A percentile compares a stretch with the other conserved stretches of the same genome.
These are phyloP conservation scores for Leptestheria dahalacensis DNA, from an alignment of 1,140 invertebrate genomes.

Conservation along the genomic window DNA sequence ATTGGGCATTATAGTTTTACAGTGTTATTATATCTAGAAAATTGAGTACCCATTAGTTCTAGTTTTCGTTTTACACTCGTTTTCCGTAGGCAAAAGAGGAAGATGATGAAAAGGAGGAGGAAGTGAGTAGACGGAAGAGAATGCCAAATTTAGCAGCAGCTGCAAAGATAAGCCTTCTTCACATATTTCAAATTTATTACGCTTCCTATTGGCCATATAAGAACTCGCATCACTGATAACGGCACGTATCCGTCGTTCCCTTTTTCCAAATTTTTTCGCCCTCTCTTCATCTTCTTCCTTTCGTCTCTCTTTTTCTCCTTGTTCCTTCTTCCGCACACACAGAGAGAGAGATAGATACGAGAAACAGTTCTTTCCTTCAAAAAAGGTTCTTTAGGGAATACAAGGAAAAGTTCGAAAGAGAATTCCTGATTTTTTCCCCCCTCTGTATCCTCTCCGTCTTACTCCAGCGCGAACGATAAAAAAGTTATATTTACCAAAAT, in stretches of 20 bases:
- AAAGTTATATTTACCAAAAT: too few relatives aligned
- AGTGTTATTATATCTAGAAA: too few relatives aligned
- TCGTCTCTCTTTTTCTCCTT: slow-evolving; percentile 13
- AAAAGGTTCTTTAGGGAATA: too few relatives aligned
- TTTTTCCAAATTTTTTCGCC: background rate
- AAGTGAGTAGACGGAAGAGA: background rate
- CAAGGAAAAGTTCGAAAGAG: background rate
- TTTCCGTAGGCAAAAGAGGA: too few relatives aligned
- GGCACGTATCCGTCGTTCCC: background rate
- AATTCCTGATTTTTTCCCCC: too few relatives aligned
- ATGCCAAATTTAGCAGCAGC: background rate
- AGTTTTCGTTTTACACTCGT: too few relatives aligned
- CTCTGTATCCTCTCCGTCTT: too few relatives aligned
- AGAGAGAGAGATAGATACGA: too few relatives aligned
- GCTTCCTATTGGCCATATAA: background rate
- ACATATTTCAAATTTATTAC: background rate
- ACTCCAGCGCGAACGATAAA: too few relatives aligned
- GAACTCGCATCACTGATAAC: background rate
- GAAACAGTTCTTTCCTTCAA: background rate
- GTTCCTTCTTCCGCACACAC: slow-evolving; percentile 7
- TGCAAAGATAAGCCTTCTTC: background rate
- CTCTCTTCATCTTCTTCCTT: background rate
- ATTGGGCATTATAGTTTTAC: too few relatives aligned
- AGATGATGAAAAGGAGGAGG: too few relatives aligned
- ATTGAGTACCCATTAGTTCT: too few relatives aligned